Evolutionary conservation across 2,888 invertebrate species (phyloP), one percentile per base, ranked within the genome.

Genomic region (Nezara viridula): DNA sequence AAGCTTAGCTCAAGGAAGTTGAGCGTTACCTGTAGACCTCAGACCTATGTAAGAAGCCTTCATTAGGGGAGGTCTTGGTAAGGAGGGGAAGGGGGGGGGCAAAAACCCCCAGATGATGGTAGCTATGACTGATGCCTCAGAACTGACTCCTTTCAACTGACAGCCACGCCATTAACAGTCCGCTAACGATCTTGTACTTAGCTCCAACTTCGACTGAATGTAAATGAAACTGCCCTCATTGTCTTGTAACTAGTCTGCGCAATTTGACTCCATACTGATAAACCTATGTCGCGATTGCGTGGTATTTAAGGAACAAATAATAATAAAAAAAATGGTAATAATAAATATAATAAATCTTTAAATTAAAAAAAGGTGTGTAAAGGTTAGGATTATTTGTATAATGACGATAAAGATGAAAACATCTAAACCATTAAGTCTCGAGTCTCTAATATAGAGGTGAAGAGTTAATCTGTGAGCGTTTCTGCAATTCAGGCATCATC

Each of bases 101-200:
- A 73, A 73, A 73, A 37, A 37, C 66, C 66, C 66, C 32, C 37
- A 37, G 66, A 73, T 73, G 66, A 73, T 21, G 66, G 19, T 73
- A 19, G 66, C 66, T 73, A 73, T 73, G 66, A 73, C 32, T 73
- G 66, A 73, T 73, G 66, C 66, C 66, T 37, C 66, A 19, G 37
- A 21, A 73, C 66, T 6, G 66, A 37, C 66, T 73, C 66, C 37
- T 73, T 37, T 37, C 66, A 32, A 37, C 37, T 73, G 66, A 73
- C 66, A 73, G 66, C 66, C n/a, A 0, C 66, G 66, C 66, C 66
- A 73, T 73, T 73, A 73, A 73, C 66, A 73, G 66, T 73, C 66
- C 9, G 19, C 66, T 73, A 73, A 73, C 66, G 66, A 73, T 37
- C 66, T 73, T 73, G 66, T 73, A 73, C 66, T 73, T 37, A 37